Percentiles rank a stretch among this genome's conserved stretches.
phyloP scores from a whole-genome alignment of 2,113 vertebrate species.

The Petrocephalus zakoni region DNA sequence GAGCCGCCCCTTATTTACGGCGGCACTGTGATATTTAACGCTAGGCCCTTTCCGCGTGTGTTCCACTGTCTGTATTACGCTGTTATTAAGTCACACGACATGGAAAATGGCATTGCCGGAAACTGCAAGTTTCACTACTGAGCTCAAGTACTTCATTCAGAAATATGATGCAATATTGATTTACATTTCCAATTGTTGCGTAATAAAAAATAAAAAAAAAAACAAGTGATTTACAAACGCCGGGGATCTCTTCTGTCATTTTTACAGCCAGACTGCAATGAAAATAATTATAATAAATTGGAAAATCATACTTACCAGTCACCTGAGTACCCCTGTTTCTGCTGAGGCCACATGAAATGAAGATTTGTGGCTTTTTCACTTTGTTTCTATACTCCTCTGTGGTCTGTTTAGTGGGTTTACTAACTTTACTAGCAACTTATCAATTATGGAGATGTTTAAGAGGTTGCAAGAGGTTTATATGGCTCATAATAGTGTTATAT shows the following conservation, averaged over 20 bases:
- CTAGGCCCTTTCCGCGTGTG: neutral
- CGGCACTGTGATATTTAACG: neutral
- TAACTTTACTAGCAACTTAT: neutral
- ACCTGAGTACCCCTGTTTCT: neutral
- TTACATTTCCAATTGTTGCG: neutral
- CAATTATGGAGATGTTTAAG: neutral
- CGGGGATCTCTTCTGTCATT: neutral
- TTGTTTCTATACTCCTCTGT: neutral
- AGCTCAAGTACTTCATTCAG: neutral
- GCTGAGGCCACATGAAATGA: neutral
- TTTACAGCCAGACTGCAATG: neutral
- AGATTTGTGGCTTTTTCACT: conserved; percentile 11
- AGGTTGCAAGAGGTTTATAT: conserved; percentile 5
- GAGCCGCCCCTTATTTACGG: neutral
- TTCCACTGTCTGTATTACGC: neutral
- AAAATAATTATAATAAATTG: neutral
- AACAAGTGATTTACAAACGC: neutral
- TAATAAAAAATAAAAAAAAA: neutral
- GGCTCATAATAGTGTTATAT: neutral
- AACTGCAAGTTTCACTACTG: neutral
- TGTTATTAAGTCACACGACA: neutral
- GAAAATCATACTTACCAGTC: neutral
- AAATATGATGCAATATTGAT: neutral
- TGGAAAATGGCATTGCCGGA: neutral
- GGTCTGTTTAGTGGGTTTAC: neutral